Evolutionary conservation across 2,797 vertebrate genomes (phyloP), one percentile per base, ranked within the genome.

Genomic region (Gymnoscopelus microlampas): DNA sequence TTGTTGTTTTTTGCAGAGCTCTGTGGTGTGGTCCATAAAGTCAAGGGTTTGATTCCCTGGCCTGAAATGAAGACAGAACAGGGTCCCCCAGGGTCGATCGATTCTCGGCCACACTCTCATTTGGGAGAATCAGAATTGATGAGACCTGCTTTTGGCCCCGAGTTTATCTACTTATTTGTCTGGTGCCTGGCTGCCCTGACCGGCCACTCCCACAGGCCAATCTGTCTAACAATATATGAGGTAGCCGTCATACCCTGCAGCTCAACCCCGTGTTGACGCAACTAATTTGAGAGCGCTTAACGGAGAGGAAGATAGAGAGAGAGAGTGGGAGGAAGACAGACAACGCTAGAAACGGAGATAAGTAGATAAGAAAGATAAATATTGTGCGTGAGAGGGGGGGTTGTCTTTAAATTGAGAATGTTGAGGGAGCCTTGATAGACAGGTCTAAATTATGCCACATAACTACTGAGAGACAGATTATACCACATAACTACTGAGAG

Each of bases 141-240:
- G 87, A 78, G 69, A 73, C 66, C 84, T 80, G 73, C 84, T 78
- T 55, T 11, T 57, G 71, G 74, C 66, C 74, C 50, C 67, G 77
- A 23, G 63, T 83, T 83, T 83, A 81, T 85, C 87, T 90, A 84
- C 77, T 87, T 80, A 85, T 88, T 84, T 85, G 77, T 78, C 76
- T 67, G 73, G 54, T 56, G 15, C n/a, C 58, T 50, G 66, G 49
- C 68, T 67, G 76, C 76, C 67, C 65, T 15, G 63, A 71, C 79
- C 63, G 2, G 39, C 6, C 39, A 9, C 39, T 10, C 26, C 26
- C 26, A 29, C 24, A 8, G 67, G 58, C 80, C 72, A 53, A 73
- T 83, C 78, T 74, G 79, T 81, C 73, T 77, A 62, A 72, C 61
- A 60, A 58, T 65, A 58, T 65, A 79, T 14, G 60, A 66, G 69